Conservation (phyloP, 1,140 invertebrate genomes). For the Asobara japonica region DNA sequence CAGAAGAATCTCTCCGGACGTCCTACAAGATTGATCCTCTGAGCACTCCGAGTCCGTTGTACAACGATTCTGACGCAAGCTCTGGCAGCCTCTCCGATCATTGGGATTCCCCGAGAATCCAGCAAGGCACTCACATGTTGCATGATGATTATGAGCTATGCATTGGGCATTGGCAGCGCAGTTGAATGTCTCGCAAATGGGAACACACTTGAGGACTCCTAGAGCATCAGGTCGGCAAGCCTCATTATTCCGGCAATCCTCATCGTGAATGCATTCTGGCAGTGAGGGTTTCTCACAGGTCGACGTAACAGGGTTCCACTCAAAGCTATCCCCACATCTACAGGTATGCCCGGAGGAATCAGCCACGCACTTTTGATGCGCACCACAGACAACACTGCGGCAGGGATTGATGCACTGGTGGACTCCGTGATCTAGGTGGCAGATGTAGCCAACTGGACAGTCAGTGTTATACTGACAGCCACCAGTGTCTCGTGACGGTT, state of each 20-base stretch:
- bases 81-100: slow-evolving; percentile 84
- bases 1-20: slow-evolving; percentile 49
- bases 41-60: slow-evolving; percentile 81
- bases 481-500: slow-evolving; percentile 55
- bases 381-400: slow-evolving; percentile 79
- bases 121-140: slow-evolving; percentile 81
- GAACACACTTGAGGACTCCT: slow-evolving; percentile 83
- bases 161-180: slow-evolving; percentile 87
- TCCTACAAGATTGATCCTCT: slow-evolving; percentile 80
- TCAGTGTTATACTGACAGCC: slow-evolving; percentile 76
- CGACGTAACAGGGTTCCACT: slow-evolving; percentile 84
- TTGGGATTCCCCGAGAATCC: slow-evolving; percentile 89
- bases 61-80: slow-evolving; percentile 77
- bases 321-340: slow-evolving; percentile 78
- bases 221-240: slow-evolving; percentile 84
- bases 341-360: slow-evolving; percentile 75
- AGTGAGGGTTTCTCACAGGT: slow-evolving; percentile 85
- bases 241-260: slow-evolving; percentile 75
- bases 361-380: slow-evolving; percentile 81
- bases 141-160: slow-evolving; percentile 77
- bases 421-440: slow-evolving; percentile 70
- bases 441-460: slow-evolving; percentile 73
- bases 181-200: slow-evolving; percentile 80
- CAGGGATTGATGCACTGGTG: slow-evolving; percentile 82
- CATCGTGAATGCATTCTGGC: slow-evolving; percentile 79